Evolutionary conservation across 2,797 vertebrate species (phyloP), one percentile per base, ranked within the genome.

Genomic region (Melanotaenia boesemani): DNA sequence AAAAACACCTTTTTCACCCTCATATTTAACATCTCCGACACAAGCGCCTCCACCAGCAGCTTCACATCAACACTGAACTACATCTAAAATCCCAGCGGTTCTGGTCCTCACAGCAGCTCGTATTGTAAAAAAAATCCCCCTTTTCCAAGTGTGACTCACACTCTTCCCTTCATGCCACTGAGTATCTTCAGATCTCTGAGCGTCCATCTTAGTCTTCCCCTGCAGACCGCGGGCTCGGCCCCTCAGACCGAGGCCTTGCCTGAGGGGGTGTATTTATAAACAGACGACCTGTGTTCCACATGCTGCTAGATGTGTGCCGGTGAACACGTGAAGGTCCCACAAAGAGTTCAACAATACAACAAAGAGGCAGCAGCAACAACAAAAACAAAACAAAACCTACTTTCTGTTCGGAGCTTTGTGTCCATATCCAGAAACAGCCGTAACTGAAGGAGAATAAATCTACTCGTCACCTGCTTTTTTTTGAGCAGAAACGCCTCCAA

Each of bases 341-440:
- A 94, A 88, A 90, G 88, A 80, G 39, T 26, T 1, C 62, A 72
- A 88, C 87, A 90, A 88, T 70, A 37, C 66, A n/a, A 93, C 92
- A 95, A 94, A 83, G 79, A 79, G 32, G 54, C 61, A 8, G 66
- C 55, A 20, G n/a, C 3, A 30, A 75, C 73, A 89, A 89, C 81
- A 87, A 85, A 75, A 70, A 26, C n/a, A 44, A 41, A 71, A 77
- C n/a, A 73, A 79, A 82, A 61, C 71, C 68, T 30, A 54, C 75
- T 67, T 74, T 86, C 77, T 73, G 75, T 69, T 69, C 52, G 55
- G 70, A 62, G 77, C 63, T 54, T 63, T 50, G 63, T 75, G 77
- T 80, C 70, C 72, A 62, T 28, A 79, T 94, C 93, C 94, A 94
- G 93, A 95, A 93, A 87, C 60, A 28, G 83, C 88, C 87, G 71